Conservation (phyloP, 2,888 invertebrate species). For the Orthosia cruda region DNA sequence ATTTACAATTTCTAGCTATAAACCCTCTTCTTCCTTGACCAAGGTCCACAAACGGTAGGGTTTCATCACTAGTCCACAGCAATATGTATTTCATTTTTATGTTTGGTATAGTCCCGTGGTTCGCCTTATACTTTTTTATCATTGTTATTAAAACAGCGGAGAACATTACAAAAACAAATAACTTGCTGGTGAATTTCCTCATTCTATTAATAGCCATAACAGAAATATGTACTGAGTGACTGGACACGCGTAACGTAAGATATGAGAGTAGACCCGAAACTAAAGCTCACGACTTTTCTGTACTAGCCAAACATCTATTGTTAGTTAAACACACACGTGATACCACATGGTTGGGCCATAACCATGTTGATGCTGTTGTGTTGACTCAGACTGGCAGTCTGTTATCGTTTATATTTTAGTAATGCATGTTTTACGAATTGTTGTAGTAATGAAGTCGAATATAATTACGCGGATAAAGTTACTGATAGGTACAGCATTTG, state of each 20-base stretch:
- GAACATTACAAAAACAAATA: slow-evolving; percentile 37
- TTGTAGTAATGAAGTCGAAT: slow-evolving; percentile 15
- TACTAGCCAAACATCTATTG: slow-evolving; percentile 14
- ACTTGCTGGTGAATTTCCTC: slow-evolving; percentile 44
- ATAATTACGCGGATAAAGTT: slow-evolving; percentile 36
- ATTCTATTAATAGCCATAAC: slow-evolving; percentile 28
- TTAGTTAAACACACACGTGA: slow-evolving; percentile 21
- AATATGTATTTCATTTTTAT: slow-evolving; percentile 75
- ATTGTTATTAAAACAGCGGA: slow-evolving; percentile 17
- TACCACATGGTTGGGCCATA: neutral
- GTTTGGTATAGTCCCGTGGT: slow-evolving; percentile 2
- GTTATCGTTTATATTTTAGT: slow-evolving; percentile 38
- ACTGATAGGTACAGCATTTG: slow-evolving; percentile 21
- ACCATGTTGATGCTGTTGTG: neutral
- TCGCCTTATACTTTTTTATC: slow-evolving; percentile 22
- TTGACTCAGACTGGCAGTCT: slow-evolving; percentile 10
- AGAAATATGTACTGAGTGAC: neutral
- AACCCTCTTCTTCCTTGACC: slow-evolving; percentile 73
- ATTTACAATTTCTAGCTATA: slow-evolving; percentile 76
- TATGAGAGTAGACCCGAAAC: slow-evolving; percentile 20
- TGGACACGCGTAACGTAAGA: neutral
- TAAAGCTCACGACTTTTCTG: slow-evolving; percentile 19
- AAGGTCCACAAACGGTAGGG: slow-evolving; percentile 75
- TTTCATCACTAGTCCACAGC: slow-evolving; percentile 74
- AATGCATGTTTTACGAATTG: slow-evolving; percentile 36